Evolutionary conservation across 2,888 invertebrate species (phyloP).

Genomic region (Lasioglossum leucozonium): DNA sequence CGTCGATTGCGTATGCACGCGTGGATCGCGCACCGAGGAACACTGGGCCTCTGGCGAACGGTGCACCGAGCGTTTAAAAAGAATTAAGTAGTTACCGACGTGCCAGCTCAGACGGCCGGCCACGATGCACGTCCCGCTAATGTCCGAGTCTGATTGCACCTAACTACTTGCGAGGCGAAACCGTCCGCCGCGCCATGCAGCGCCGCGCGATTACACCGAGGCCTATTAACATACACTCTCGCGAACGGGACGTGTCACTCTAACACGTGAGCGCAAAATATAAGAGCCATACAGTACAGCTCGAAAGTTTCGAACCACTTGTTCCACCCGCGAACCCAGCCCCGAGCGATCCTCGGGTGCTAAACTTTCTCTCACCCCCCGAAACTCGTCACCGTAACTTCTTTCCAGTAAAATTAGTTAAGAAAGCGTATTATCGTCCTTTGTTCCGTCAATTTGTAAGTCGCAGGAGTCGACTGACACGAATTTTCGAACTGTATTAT

Average conservation of each 20-base stretch:
- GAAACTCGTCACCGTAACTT: no score
- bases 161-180: slow-evolving; percentile 56
- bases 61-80: slow-evolving; percentile 39
- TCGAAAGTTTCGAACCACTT: slow-evolving; percentile 20
- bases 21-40: neutral
- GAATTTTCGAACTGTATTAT: neutral
- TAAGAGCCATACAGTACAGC: slow-evolving; percentile 6
- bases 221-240: slow-evolving; percentile 25
- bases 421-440: no score
- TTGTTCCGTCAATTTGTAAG: neutral
- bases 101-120: slow-evolving; percentile 46
- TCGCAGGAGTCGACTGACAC: neutral
- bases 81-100: slow-evolving; percentile 62
- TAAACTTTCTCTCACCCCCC: neutral
- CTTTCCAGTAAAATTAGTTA: no score
- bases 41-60: neutral
- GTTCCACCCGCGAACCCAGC: slow-evolving; percentile 15
- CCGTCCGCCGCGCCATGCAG: neutral
- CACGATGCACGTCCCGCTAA: slow-evolving; percentile 51
- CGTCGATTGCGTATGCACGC: slow-evolving; percentile 5
- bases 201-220: slow-evolving; percentile 12
- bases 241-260: slow-evolving; percentile 5
- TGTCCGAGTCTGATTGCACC: slow-evolving; percentile 52
- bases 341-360: neutral
- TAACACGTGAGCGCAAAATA: slow-evolving; percentile 8